These are phyloP conservation scores for Podarcis muralis DNA, from an alignment of 2,113 vertebrate species.

Conservation along the genomic window DNA sequence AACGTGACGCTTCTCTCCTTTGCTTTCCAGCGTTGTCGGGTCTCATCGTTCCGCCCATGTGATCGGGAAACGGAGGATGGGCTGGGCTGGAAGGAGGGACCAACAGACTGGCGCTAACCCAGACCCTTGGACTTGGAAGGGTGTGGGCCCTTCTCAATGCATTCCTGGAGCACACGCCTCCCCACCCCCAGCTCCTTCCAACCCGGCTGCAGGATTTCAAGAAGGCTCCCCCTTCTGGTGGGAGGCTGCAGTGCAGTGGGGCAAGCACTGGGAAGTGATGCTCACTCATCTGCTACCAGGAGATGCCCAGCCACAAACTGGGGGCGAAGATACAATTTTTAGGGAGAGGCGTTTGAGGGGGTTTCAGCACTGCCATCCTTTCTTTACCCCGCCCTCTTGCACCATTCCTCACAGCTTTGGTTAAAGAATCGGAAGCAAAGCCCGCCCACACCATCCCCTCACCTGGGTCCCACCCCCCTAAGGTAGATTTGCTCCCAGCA, in stretches of 20 bases:
- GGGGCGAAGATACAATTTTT: neutral
- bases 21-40: slow-evolving; percentile 24
- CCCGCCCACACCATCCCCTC: too few species aligned
- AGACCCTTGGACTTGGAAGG: neutral
- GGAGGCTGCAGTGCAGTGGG: neutral
- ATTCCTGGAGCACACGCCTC: neutral
- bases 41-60: neutral
- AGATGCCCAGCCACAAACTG: neutral
- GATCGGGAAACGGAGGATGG: neutral
- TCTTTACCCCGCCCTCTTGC: neutral
- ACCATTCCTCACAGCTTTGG: neutral
- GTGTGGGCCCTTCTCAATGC: neutral
- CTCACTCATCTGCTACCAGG: neutral
- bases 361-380: neutral
- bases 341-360: neutral
- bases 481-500: slow-evolving; percentile 36
- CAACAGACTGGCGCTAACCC: neutral
- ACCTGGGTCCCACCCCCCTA: neutral
- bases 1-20: neutral
- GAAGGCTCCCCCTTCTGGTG: neutral
- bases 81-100: neutral
- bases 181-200: neutral
- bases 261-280: neutral
- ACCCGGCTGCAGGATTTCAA: neutral
- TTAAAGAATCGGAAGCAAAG: neutral